Base-by-base conservation (phyloP, 1,140 invertebrate genomes). In the Latrodectus geometricus region DNA sequence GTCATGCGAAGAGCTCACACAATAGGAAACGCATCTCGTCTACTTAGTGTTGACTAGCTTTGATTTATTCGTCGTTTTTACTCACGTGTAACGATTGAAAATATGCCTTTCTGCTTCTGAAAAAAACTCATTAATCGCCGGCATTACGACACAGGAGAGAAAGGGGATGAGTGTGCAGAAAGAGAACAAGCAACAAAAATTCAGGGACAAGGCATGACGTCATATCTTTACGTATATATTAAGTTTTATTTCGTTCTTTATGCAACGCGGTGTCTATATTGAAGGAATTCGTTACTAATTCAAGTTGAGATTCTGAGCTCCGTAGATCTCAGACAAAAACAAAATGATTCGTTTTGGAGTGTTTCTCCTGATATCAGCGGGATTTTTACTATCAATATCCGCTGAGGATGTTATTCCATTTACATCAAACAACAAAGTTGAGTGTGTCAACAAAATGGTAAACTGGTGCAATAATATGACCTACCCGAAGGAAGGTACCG, bases 11-110 rank as follows among this genome's bases (percentile, higher is more conserved):
- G n/a, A 69, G 50, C 21, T 17, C 17, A 20, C n/a, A 83, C 80
- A 83, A 83, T 83, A 65, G 80, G 65, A 83, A 20, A 74, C 52
- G 54, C n/a, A 23, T 73, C 54, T 61, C 17, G 14, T 74, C 70
- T 50, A 48, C 70, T 72, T 2, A 69, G 23, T 73, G 48, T 83
- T 9, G 65, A 68, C 20, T 79, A 21, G 65, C 9, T 35, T n/a
- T 84, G 82, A 84, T 84, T 84, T 84, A 61, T 73, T 84, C 20
- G 61, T 61, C 65, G 68, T 84, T 61, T 84, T 76, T 76, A 84
- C 74, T 84, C 82, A 56, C 72, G 81, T 69, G 73, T 65, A 83
- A 54, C 49, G 14, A 21, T 54, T 73, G 17, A 50, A 48, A 73
- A 65, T 50, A 20, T 50, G 35, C 8, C 8, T 66, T 54, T 48